phyloP scores from a whole-genome alignment of 2,113 vertebrate species.

The Mormyrus lacerda region DNA sequence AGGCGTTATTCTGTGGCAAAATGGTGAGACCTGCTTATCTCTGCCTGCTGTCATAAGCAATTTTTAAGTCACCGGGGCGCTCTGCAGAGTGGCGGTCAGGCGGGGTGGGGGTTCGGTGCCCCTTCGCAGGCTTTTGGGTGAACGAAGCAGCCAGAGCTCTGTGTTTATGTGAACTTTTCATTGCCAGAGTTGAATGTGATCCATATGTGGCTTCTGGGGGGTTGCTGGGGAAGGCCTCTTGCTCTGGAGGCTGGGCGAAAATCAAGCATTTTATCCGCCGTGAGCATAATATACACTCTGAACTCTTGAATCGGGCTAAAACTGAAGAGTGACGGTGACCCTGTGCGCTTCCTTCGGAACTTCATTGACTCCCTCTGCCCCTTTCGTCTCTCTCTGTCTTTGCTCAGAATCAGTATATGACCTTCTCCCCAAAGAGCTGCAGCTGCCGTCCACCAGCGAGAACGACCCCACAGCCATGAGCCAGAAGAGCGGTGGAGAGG shows the following conservation, averaged over 20 bases:
- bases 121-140: not conserved
- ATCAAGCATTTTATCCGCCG: not conserved
- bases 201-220: not conserved
- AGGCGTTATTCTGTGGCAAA: constrained; percentile 15
- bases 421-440: constrained; percentile 91
- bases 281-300: not conserved
- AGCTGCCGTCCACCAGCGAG: constrained; percentile 76
- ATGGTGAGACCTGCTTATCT: constrained; percentile 8
- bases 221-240: not conserved
- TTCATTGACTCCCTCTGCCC: not conserved
- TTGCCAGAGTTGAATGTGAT: not conserved
- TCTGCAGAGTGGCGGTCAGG: constrained; percentile 26
- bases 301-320: not conserved
- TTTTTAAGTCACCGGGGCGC: constrained; percentile 20
- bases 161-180: not conserved
- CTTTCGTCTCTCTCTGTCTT: not conserved
- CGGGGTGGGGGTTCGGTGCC: constrained; percentile 8
- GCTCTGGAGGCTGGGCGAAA: not conserved
- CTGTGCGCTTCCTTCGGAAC: not conserved
- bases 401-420: constrained; percentile 87
- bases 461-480: constrained; percentile 83
- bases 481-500: constrained; percentile 94
- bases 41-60: constrained; percentile 14
- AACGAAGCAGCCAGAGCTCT: too few species aligned
- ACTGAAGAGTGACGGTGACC: not conserved